Conservation (phyloP, 2,888 invertebrate species). For the Ophion slaviceki region DNA sequence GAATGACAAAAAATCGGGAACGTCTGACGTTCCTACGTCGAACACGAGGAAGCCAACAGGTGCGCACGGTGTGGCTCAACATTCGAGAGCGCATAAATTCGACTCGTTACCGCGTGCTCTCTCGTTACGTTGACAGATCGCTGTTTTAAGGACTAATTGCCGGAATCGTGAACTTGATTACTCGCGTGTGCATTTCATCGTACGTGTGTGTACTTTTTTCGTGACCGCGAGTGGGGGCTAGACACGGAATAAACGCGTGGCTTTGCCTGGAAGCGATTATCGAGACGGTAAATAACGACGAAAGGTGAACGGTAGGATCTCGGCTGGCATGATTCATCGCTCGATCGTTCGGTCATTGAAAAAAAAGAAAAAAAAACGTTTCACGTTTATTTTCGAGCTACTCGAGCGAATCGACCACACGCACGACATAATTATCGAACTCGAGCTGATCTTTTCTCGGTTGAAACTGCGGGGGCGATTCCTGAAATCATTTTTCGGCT, state of each 20-base stretch:
- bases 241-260: constrained; percentile 13
- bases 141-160: constrained; percentile 62
- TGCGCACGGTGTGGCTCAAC: constrained; percentile 30
- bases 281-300: constrained; percentile 68
- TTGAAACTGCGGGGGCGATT: constrained; percentile 35
- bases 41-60: constrained; percentile 12
- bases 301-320: constrained; percentile 58
- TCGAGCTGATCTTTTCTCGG: constrained; percentile 11
- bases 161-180: constrained; percentile 54
- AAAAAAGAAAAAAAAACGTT: constrained; percentile 36
- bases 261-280: constrained; percentile 64
- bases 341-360: constrained; percentile 56
- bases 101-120: constrained; percentile 48
- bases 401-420: constrained; percentile 44
- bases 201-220: constrained; percentile 17
- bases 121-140: constrained; percentile 33
- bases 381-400: constrained; percentile 32
- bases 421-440: constrained; percentile 7
- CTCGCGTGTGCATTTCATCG: constrained; percentile 3
- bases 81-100: constrained; percentile 52
- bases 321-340: constrained; percentile 62
- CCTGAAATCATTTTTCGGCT: constrained; percentile 10
- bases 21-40: background rate
- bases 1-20: constrained; percentile 11
- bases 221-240: background rate